Percentiles rank a stretch among this genome's conserved stretches.
Evolutionary conservation across 2,113 vertebrate species (phyloP).

Genomic region (Thoracochromis brauschi): DNA sequence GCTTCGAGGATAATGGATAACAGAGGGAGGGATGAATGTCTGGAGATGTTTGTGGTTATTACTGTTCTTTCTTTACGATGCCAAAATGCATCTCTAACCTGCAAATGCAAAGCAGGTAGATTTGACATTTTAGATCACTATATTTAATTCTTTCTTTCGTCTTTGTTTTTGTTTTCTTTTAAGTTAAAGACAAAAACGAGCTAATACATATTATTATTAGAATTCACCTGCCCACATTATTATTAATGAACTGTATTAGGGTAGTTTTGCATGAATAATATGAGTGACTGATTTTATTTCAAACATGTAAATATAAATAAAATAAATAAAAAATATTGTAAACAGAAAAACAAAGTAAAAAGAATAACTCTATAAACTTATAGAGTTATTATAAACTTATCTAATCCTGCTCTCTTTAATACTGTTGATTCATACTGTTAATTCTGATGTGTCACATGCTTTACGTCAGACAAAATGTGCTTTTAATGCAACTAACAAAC

Average conservation of each 20-base stretch:
- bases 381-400: neutral
- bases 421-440: neutral
- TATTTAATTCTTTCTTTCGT: neutral
- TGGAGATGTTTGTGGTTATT: neutral
- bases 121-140: neutral
- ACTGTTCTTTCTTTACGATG: neutral
- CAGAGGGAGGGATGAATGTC: neutral
- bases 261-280: neutral
- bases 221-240: neutral
- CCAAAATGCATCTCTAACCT: neutral
- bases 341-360: neutral
- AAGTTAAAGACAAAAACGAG: neutral
- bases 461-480: accelerated
- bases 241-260: neutral
- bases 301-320: neutral
- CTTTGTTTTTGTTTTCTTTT: neutral
- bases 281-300: neutral
- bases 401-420: neutral
- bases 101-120: neutral
- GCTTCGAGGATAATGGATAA: neutral
- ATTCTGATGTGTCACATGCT: neutral
- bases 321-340: neutral
- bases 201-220: neutral
- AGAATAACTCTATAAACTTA: neutral
- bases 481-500: neutral